Evolutionary conservation across 2,797 vertebrate species (phyloP).

Genomic region (Xenopus petersii): DNA sequence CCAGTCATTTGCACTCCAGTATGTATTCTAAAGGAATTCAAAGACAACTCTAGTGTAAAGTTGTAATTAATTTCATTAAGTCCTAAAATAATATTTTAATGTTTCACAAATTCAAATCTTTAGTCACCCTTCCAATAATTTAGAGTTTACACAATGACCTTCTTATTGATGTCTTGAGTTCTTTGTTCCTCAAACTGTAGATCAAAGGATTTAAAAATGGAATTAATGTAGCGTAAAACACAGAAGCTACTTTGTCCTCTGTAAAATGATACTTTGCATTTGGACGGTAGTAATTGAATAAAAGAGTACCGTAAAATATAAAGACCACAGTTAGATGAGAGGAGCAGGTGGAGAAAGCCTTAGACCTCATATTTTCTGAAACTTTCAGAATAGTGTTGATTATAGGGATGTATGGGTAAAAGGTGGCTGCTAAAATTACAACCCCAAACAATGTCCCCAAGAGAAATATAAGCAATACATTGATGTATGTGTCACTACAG

Average conservation of each 20-base stretch:
- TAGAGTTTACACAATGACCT: background rate
- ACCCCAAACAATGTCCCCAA: background rate
- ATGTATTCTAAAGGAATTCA: too few species aligned
- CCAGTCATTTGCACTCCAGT: too few species aligned
- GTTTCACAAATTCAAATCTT: too few species aligned
- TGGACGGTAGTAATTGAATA: constrained; percentile 9
- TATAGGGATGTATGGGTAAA: constrained; percentile 11
- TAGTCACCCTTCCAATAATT: too few species aligned
- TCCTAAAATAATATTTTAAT: too few species aligned
- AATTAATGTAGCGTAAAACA: constrained; percentile 11
- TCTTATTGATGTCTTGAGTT: constrained; percentile 4
- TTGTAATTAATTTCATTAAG: too few species aligned
- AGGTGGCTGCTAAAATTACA: background rate
- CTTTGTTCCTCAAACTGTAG: constrained; percentile 24
- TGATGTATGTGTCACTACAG: constrained; percentile 15
- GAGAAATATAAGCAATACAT: background rate
- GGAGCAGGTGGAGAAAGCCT: constrained; percentile 30
- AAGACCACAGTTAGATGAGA: constrained; percentile 20
- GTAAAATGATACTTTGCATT: background rate
- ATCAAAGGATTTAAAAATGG: constrained; percentile 28
- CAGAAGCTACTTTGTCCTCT: background rate
- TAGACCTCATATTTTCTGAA: background rate
- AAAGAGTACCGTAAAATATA: background rate
- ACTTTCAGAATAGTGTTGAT: background rate
- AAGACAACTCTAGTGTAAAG: too few species aligned